Percentiles rank a stretch among this genome's conserved stretches.
Conservation (phyloP, 1,140 invertebrate genomes). For the Nebria ingens region DNA sequence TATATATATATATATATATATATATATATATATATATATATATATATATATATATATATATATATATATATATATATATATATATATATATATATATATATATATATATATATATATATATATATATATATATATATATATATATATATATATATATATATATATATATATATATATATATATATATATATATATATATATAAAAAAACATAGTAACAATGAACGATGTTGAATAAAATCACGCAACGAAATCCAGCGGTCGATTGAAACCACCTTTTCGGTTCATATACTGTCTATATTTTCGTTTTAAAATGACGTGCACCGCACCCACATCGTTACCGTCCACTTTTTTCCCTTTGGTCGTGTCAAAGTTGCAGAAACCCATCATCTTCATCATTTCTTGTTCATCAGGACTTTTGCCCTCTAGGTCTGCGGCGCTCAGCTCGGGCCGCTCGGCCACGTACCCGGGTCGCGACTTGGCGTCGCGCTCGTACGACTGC, state of each 20-base stretch:
- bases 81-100: too few species aligned
- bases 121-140: too few species aligned
- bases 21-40: too few species aligned
- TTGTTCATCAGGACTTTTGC: conserved; percentile 82
- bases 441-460: conserved; percentile 45
- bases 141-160: too few species aligned
- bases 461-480: conserved; percentile 29
- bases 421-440: conserved; percentile 64
- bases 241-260: conserved; percentile 90
- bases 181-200: neutral
- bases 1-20: too few species aligned
- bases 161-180: too few species aligned
- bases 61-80: too few species aligned
- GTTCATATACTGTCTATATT: conserved; percentile 99
- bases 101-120: too few species aligned
- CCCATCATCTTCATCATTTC: conserved; percentile 97
- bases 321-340: conserved; percentile 87
- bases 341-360: conserved; percentile 90
- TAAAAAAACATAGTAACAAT: too few species aligned
- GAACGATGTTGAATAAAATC: too few species aligned
- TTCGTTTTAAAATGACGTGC: conserved; percentile 90
- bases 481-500: conserved; percentile 34
- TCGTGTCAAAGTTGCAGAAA: conserved; percentile 88
- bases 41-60: too few species aligned
- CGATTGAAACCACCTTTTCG: conserved; percentile 97